A percentile compares a stretch with the other conserved stretches of the same genome.
These are phyloP conservation scores for Trissoscelio sp. DNA, from an alignment of 2,888 invertebrate species.

Conservation along the genomic window DNA sequence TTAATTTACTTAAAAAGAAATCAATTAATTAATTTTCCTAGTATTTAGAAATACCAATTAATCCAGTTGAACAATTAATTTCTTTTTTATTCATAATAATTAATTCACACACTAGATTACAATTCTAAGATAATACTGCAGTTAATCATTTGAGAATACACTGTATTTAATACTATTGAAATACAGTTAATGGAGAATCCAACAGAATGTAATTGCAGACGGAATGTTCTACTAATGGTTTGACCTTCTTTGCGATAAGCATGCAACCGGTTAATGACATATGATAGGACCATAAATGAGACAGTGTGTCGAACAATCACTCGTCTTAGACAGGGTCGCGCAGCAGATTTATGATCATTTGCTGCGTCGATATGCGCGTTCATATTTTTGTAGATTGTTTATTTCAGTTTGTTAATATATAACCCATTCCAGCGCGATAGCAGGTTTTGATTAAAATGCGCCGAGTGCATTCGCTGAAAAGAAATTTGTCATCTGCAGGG, in stretches of 20 bases:
- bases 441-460: not conserved
- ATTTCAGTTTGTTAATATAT: not conserved
- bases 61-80: no score
- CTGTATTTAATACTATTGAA: not conserved
- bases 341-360: slow-evolving; percentile 13
- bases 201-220: slow-evolving; percentile 19
- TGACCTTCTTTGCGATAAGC: slow-evolving; percentile 46
- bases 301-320: slow-evolving; percentile 14
- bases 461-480: not conserved
- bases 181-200: slow-evolving; percentile 11
- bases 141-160: not conserved
- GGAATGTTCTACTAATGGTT: slow-evolving; percentile 20
- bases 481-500: not conserved
- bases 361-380: not conserved
- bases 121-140: no score
- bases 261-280: slow-evolving; percentile 27
- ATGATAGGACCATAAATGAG: slow-evolving; percentile 25
- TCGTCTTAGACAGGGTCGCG: not conserved
- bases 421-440: no score
- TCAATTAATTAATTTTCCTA: no score
- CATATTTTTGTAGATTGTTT: not conserved
- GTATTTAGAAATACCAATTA: no score
- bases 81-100: no score
- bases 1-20: no score
- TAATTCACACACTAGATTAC: no score